Evolutionary conservation across 1,140 invertebrate genomes (phyloP).

Genomic region (Ips typographus): DNA sequence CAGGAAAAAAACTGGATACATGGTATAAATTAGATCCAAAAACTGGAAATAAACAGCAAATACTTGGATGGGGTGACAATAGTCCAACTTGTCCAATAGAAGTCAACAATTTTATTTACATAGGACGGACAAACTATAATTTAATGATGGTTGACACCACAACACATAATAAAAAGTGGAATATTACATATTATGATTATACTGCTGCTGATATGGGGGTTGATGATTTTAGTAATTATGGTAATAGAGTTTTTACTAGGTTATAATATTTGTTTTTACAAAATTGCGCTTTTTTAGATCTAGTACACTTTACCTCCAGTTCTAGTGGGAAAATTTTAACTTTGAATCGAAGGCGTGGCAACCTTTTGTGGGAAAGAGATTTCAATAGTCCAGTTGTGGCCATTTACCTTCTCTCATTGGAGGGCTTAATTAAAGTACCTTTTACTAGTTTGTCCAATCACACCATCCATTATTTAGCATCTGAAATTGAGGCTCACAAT

Average conservation of each 20-base stretch:
- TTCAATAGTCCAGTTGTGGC: constrained; percentile 89
- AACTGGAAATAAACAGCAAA: constrained; percentile 81
- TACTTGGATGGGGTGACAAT: constrained; percentile 63
- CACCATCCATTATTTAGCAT: constrained; percentile 60
- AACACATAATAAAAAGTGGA: constrained; percentile 81
- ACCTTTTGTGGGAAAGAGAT: constrained; percentile 83
- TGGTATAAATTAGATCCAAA: constrained; percentile 94
- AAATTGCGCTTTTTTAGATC: constrained; percentile 59
- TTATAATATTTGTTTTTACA: neutral
- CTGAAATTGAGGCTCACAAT: constrained; percentile 39
- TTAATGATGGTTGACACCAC: constrained; percentile 92
- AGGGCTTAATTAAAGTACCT: constrained; percentile 81
- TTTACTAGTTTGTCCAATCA: constrained; percentile 89
- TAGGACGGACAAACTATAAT: constrained; percentile 91
- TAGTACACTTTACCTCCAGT: constrained; percentile 85
- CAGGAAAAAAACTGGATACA: constrained; percentile 87
- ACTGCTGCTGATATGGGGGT: constrained; percentile 72
- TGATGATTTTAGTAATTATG: constrained; percentile 78
- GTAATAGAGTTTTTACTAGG: constrained; percentile 54
- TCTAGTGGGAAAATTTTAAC: constrained; percentile 85
- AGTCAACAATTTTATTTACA: constrained; percentile 65
- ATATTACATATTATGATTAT: constrained; percentile 93
- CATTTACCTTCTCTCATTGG: constrained; percentile 78
- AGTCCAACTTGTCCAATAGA: constrained; percentile 60
- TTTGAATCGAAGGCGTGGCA: constrained; percentile 70